Evolutionary conservation across 2,888 invertebrate species (phyloP).

Genomic region (Toxonevra muliebris): DNA sequence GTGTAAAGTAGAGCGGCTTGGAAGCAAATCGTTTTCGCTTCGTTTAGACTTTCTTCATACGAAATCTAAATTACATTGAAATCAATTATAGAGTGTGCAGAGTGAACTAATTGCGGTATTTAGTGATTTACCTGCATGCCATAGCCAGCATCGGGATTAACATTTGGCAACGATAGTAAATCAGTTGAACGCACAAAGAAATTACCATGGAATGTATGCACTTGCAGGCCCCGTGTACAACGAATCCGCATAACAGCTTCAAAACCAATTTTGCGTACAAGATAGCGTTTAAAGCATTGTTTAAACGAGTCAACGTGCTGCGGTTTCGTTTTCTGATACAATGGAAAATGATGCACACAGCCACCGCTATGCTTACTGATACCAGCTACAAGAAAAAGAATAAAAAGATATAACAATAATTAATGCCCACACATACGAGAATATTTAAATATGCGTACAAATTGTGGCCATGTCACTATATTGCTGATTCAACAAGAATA

Average conservation of each 20-base stretch:
- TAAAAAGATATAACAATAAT: background rate
- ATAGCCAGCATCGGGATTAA: slow-evolving; percentile 97
- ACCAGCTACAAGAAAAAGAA: slow-evolving; percentile 70
- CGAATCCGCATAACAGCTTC: slow-evolving; percentile 98
- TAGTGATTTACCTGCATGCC: slow-evolving; percentile 85
- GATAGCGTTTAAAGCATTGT: slow-evolving; percentile 83
- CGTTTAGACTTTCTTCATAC: slow-evolving; percentile 89
- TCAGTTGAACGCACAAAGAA: slow-evolving; percentile 99
- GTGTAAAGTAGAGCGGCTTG: slow-evolving; percentile 98
- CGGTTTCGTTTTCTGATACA: slow-evolving; percentile 78
- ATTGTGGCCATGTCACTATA: slow-evolving; percentile 95
- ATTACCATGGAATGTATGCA: slow-evolving; percentile 99
- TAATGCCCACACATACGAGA: background rate
- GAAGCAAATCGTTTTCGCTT: slow-evolving; percentile 90
- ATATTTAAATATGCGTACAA: slow-evolving; percentile 69
- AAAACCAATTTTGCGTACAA: slow-evolving; percentile 96
- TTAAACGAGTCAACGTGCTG: slow-evolving; percentile 80
- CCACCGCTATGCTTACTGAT: slow-evolving; percentile 96
- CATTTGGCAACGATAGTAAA: slow-evolving; percentile 92
- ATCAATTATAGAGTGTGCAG: background rate
- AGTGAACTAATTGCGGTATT: background rate
- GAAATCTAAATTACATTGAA: slow-evolving; percentile 64
- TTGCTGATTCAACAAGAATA: slow-evolving; percentile 92
- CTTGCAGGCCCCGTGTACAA: slow-evolving; percentile 90
- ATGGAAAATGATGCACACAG: slow-evolving; percentile 89